Conservation (phyloP, 2,113 vertebrate genomes). For the Cinclus mexicanus region DNA sequence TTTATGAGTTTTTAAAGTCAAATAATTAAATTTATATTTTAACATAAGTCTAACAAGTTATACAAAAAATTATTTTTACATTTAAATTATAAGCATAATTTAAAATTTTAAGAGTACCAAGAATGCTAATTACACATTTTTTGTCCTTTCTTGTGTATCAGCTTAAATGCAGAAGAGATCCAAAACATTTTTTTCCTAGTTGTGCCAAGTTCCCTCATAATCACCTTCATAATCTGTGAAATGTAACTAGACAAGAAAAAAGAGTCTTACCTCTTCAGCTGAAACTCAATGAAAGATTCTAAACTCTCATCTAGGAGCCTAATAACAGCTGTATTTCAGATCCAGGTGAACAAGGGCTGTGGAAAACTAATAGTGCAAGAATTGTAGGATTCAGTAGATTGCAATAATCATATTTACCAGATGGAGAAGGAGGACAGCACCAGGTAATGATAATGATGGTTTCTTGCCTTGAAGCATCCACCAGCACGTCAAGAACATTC, state of each 20-base stretch:
- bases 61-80: background rate
- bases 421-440: background rate
- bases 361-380: background rate
- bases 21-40: background rate
- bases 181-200: background rate
- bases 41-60: background rate
- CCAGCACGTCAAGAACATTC: background rate
- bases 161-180: background rate
- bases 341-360: background rate
- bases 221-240: background rate
- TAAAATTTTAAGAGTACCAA: fast-evolving
- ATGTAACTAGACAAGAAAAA: background rate
- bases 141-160: background rate
- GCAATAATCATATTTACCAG: background rate
- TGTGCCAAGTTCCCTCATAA: background rate
- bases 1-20: background rate
- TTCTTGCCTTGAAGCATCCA: background rate
- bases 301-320: background rate
- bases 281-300: background rate
- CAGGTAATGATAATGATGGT: fast-evolving
- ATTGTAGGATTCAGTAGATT: background rate
- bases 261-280: background rate
- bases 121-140: background rate
- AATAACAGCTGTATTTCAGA: background rate
- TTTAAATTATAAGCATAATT: background rate